Base-by-base conservation (phyloP, 2,797 vertebrate genomes). In the Melanotaenia trifasciata region DNA sequence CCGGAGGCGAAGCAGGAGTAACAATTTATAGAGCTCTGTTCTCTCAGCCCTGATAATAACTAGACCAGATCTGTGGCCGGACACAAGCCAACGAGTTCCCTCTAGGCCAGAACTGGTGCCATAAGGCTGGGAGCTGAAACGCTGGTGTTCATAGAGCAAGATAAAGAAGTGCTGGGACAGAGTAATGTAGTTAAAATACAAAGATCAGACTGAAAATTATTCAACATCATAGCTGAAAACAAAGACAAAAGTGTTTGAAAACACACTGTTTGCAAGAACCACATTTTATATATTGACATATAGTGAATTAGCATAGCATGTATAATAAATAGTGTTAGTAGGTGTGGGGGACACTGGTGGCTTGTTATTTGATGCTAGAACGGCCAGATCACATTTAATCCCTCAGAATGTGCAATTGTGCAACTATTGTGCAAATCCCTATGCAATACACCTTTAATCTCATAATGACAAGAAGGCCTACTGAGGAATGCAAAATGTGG, bases 21-120 rank as follows among this genome's bases (percentile, higher is more conserved):
- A 72, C 82, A 76, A 91, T 85, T 90, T 91, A 85, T 73, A 74
- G 56, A 20, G 3, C 43, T 80, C 70, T 70, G 81, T 54, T 77
- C 65, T 72, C 82, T 75, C 64, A 61, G 59, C 76, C 36, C 33
- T 67, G 68, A 83, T 91, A 86, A 92, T 91, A 81, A 79, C 80
- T 74, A 59, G 58, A 91, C 58, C 90, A 92, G 90, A 91, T 81
- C 51, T 81, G 56, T 72, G 70, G 24, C 61, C 72, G 85, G 70
- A 83, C 58, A 67, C 40, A 45, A 74, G 82, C 84, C 84, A 91
- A 50, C 77, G 50, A 63, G 47, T 71, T 72, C 79, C 71, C 63
- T 79, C 45, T 72, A 58, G 65, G 58, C 66, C 64, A 33, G 51
- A 72, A 81, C 56, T 53, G 56, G 26, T 61, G 71, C 53, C 65